Base-by-base conservation (phyloP, 2,888 invertebrate species). In the Aradus depressus region DNA sequence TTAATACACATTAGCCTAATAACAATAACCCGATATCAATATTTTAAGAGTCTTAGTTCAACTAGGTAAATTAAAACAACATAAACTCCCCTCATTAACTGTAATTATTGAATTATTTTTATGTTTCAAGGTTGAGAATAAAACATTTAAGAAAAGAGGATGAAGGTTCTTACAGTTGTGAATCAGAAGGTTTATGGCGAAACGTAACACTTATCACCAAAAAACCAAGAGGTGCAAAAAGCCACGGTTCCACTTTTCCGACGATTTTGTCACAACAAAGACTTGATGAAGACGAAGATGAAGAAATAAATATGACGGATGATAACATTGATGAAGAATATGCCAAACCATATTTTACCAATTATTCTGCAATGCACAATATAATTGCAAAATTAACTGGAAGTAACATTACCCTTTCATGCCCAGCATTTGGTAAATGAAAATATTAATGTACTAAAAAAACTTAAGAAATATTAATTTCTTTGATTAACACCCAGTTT, bases 101-200 rank as follows among this genome's bases (percentile, higher is more conserved):
- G 41, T 41, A 8, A 8, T 41, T 41, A 41, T 41, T 18, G 41
- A 8, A n/a, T 41, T 18, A 16, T 8, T 18, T n/a, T n/a, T 16
- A 41, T 31, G 23, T 32, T 45, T 50, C 25, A 25, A 55, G 55
- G 42, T 44, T 55, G 10, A 53, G 70, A 62, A 72, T 74, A 64
- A 71, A 67, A 59, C 64, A 66, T n/a, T 70, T 74, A 44, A 67
- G 68, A 53, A 61, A 65, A 3, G 69, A 66, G 60, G 74, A 75
- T 58, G 69, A 69, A 3, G 75, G 74, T 1, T 60, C 67, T 10
- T 75, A 75, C 59, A 63, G 69, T 2, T 74, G 75, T 61, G 43
- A 38, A 19, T 37, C 56, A 14, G 51, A 51, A 10, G 54, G 53
- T 19, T 52, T 50, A 21, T 60, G 62, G 59, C 58, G 58, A 44